phyloP scores from a whole-genome alignment of 53 echinoderm and acorn worm species.

The Zoroaster sp. region DNA sequence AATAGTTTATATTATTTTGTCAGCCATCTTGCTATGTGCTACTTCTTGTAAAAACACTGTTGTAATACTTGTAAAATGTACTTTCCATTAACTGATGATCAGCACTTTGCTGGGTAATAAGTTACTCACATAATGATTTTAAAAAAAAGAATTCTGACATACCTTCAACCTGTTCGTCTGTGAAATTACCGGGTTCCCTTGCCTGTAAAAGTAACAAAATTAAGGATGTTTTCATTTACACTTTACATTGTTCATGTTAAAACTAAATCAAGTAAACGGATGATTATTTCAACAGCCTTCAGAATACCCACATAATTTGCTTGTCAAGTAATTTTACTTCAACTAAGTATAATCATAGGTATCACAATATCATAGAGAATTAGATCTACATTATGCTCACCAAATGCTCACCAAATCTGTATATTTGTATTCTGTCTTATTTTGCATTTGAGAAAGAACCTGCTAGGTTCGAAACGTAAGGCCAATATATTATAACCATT shows the following conservation, averaged over 20 bases:
- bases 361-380: background rate
- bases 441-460: too few species aligned
- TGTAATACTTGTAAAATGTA: background rate
- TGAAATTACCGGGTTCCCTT: slow-evolving; percentile 42
- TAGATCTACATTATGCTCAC: too few species aligned
- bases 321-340: background rate
- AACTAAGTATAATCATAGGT: background rate
- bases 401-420: too few species aligned
- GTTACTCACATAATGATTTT: too few species aligned
- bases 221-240: too few species aligned
- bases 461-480: too few species aligned
- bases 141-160: background rate
- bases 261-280: background rate
- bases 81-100: background rate
- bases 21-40: background rate
- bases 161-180: slow-evolving; percentile 41
- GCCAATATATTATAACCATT: too few species aligned
- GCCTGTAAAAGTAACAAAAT: slow-evolving; percentile 12
- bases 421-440: too few species aligned
- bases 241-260: too few species aligned
- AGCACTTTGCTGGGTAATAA: too few species aligned
- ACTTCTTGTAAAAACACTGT: background rate
- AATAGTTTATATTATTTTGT: background rate
- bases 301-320: background rate
- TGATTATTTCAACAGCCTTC: background rate